Evolutionary conservation across 2,797 vertebrate species (phyloP), one percentile per base, ranked within the genome.

Genomic region (Syncerus caffer): DNA sequence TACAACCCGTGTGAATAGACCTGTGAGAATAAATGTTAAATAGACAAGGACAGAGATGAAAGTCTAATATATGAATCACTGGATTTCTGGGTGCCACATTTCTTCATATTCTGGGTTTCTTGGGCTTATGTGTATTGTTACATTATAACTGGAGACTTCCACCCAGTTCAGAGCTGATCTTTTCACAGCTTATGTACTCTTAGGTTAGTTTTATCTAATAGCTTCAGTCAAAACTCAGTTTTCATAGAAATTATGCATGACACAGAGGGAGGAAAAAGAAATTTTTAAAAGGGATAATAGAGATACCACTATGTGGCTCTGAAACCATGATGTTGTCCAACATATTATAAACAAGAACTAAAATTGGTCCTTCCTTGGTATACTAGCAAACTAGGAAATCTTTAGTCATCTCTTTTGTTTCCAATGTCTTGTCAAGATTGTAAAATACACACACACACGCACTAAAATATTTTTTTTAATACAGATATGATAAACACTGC

Each of bases 281-380:
- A 45, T 92, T 92, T 91, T 64, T 47, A 47, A 93, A 58, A 89
- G 27, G 29, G 14, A 27, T 55, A 84, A 84, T 71, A 96, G 74
- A 93, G 29, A 64, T 82, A 74, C 7, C 4, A 80, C 15, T 2
- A 42, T 25, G 23, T 34, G 93, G 19, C 42, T 57, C 74, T 90
- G 58, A 96, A 96, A 94, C 6, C 17, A 90, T 85, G 34, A 34
- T 89, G n/a, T 96, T 90, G 94, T 89, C 64, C 55, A 90, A 85
- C 87, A 31, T 50, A 89, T 62, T 95, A 79, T 67, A 97, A 97
- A 94, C 74, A 7, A 95, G 23, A 78, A 50, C 16, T 90, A 84
- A 90, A 96, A 87, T 79, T 4, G n/a, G 1, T 78, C 83, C n/a
- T 85, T 93, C 25, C 50, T 89, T 84, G 31, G 19, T 38, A 58